Conservation (phyloP, 2,888 invertebrate genomes). For the Plebejus melissa region DNA sequence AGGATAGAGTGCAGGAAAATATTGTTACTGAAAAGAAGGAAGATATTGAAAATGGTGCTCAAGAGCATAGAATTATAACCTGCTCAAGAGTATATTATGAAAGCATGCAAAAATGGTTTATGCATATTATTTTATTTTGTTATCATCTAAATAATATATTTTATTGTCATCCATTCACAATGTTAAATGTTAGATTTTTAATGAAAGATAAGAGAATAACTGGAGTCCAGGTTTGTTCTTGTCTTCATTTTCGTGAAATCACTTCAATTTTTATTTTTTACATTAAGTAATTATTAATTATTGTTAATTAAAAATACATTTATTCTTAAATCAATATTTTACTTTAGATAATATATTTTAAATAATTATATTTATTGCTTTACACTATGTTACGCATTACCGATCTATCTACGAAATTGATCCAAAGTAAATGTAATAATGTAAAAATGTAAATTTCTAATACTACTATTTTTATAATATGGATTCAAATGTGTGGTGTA, state of each 20-base stretch:
- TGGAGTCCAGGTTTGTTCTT: too few relatives aligned
- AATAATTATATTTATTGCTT: background rate
- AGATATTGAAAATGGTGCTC: constrained; percentile 16
- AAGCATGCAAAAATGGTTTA: constrained; percentile 17
- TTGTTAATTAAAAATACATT: too few relatives aligned
- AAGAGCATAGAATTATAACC: background rate
- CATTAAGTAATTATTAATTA: too few relatives aligned
- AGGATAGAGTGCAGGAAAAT: constrained; percentile 9
- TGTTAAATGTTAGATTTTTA: too few relatives aligned
- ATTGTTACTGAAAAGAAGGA: background rate
- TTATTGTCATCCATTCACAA: too few relatives aligned
- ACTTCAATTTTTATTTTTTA: too few relatives aligned
- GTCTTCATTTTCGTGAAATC: too few relatives aligned
- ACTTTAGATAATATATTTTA: background rate
- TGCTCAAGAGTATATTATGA: background rate
- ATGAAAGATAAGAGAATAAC: too few relatives aligned
- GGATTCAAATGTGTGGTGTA: background rate
- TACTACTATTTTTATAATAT: background rate
- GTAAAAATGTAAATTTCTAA: background rate
- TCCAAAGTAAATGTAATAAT: background rate
- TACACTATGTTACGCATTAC: background rate
- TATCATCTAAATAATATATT: too few relatives aligned
- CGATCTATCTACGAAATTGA: background rate
- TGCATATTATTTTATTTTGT: background rate
- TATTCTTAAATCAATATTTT: background rate